A percentile compares a stretch with the other conserved stretches of the same genome.
Evolutionary conservation across 2,113 vertebrate species (phyloP).

Genomic region (Taurulus bubalis): DNA sequence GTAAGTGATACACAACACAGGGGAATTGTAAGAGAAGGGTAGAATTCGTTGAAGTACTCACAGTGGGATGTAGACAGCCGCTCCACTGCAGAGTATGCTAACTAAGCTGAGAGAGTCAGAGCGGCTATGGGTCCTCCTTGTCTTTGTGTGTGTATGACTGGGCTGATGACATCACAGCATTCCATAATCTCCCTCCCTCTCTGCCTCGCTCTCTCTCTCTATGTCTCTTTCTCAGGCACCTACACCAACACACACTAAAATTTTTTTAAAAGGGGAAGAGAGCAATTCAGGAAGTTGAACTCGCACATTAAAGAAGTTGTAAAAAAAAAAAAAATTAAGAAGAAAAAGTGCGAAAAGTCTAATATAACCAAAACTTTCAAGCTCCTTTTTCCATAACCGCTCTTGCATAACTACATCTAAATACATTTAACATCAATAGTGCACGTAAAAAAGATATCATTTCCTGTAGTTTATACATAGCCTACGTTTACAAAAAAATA

Average conservation of each 20-base stretch:
- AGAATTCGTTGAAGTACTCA: slow-evolving; percentile 79
- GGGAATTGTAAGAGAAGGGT: slow-evolving; percentile 40
- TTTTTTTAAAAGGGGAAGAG: slow-evolving; percentile 34
- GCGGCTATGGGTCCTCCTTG: slow-evolving; percentile 79
- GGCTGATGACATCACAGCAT: slow-evolving; percentile 87
- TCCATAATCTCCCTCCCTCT: slow-evolving; percentile 74
- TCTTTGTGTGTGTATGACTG: slow-evolving; percentile 82
- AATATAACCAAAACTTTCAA: neutral
- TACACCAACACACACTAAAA: slow-evolving; percentile 1
- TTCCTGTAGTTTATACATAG: neutral
- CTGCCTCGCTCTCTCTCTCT: slow-evolving; percentile 35
- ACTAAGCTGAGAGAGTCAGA: slow-evolving; percentile 78
- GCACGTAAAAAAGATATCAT: neutral
- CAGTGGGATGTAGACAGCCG: slow-evolving; percentile 80
- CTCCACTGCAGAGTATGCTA: slow-evolving; percentile 78
- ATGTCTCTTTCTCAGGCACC: slow-evolving; percentile 6
- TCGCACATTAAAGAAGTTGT: slow-evolving; percentile 50
- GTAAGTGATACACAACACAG: slow-evolving; percentile 25
- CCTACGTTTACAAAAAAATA: neutral
- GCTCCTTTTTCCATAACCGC: neutral
- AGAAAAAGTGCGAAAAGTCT: neutral
- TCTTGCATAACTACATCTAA: neutral
- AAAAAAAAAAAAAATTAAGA: slow-evolving; percentile 47
- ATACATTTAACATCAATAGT: neutral
- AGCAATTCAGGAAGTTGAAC: slow-evolving; percentile 69